phyloP scores from a whole-genome alignment of 2,113 vertebrate genomes.

The Cryptotis parvus region DNA sequence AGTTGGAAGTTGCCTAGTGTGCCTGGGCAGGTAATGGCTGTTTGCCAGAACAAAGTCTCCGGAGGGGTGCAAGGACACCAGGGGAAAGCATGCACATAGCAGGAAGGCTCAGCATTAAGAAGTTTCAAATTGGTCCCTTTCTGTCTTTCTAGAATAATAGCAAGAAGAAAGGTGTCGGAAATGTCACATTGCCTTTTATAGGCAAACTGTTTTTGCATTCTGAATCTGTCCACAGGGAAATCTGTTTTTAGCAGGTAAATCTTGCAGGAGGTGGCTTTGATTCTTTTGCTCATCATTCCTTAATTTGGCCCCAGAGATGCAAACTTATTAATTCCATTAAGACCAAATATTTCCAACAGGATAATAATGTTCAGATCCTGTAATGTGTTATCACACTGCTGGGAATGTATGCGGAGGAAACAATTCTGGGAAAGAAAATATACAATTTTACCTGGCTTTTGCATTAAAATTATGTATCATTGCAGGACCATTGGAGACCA shows the following conservation, averaged over 20 bases:
- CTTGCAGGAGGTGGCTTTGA: not conserved
- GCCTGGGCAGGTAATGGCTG: not conserved
- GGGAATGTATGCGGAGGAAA: slow-evolving; percentile 55
- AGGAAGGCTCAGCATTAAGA: not conserved
- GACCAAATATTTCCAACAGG: slow-evolving; percentile 55
- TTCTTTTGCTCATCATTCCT: slow-evolving; percentile 17
- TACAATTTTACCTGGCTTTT: not conserved
- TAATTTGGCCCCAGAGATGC: slow-evolving; percentile 48
- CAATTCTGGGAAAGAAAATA: slow-evolving; percentile 55
- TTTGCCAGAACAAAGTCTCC: not conserved
- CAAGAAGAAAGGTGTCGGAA: not conserved
- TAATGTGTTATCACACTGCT: slow-evolving; percentile 50
- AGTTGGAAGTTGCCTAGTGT: not conserved
- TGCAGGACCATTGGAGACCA: not conserved
- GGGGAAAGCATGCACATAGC: not conserved
- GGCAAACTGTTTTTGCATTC: not conserved
- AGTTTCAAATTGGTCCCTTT: not conserved
- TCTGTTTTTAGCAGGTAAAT: slow-evolving; percentile 33
- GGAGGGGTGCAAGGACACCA: not conserved
- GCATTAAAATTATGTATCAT: slow-evolving; percentile 53
- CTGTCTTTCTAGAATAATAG: not conserved
- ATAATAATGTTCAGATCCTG: slow-evolving; percentile 4
- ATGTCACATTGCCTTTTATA: not conserved
- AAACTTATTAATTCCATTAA: slow-evolving; percentile 55
- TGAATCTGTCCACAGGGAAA: slow-evolving; percentile 20